Evolutionary conservation across 1,140 invertebrate genomes (phyloP).

Genomic region (Teleopsis dalmanni): DNA sequence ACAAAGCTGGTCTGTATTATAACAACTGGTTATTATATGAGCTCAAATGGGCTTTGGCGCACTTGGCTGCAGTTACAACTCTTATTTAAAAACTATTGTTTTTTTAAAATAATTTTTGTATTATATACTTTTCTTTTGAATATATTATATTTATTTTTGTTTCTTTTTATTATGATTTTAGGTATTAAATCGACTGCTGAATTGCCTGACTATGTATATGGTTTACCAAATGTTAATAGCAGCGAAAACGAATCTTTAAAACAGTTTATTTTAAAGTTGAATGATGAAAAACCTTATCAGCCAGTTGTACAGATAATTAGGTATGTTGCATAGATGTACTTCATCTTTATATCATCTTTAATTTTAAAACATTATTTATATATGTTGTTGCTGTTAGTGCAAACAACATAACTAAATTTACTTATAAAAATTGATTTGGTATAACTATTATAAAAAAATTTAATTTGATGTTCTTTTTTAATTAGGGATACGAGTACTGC

Average conservation of each 20-base stretch:
- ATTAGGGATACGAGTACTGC: constrained; percentile 86
- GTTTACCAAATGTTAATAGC: constrained; percentile 72
- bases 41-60: too few relatives aligned
- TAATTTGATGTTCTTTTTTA: constrained; percentile 24
- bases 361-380: too few relatives aligned
- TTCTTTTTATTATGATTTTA: constrained; percentile 24
- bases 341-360: too few relatives aligned
- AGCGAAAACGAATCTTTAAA: constrained; percentile 66
- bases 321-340: constrained; percentile 53
- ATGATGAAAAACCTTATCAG: constrained; percentile 74
- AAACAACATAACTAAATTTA: not conserved
- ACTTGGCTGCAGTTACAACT: too few relatives aligned
- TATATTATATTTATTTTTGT: not conserved
- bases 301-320: constrained; percentile 74
- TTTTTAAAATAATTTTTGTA: not conserved
- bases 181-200: constrained; percentile 52
- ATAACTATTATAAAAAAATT: not conserved
- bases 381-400: too few relatives aligned
- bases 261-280: constrained; percentile 75
- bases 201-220: constrained; percentile 56
- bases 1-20: too few relatives aligned
- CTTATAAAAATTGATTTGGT: not conserved
- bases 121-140: constrained; percentile 1
- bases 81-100: not conserved
- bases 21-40: too few relatives aligned